phyloP scores from a whole-genome alignment of 1,140 invertebrate species.

The Zophobas morio region DNA sequence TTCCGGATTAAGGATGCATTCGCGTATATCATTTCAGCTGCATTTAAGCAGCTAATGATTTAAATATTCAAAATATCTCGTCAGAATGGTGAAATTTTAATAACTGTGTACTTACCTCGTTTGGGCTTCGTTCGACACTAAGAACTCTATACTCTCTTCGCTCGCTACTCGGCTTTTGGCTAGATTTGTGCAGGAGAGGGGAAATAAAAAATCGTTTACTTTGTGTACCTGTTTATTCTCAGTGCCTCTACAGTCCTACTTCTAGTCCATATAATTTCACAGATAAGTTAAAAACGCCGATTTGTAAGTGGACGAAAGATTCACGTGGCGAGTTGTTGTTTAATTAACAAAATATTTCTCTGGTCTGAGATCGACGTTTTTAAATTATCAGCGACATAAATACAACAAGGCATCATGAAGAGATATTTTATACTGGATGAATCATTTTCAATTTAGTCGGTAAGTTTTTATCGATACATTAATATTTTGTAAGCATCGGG shows the following conservation, averaged over 20 bases:
- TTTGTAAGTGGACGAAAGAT: conserved; percentile 36
- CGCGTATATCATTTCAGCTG: conserved; percentile 9
- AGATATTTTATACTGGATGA: conserved; percentile 47
- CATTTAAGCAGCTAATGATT: conserved; percentile 14
- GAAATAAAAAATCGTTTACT: conserved; percentile 7
- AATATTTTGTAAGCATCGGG: conserved; percentile 44
- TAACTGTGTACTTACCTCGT: conserved; percentile 10
- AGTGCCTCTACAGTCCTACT: conserved; percentile 49
- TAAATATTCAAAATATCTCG: conserved; percentile 19
- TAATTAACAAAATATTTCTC: conserved; percentile 33
- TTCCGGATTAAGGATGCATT: conserved; percentile 25
- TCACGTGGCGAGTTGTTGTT: conserved; percentile 23
- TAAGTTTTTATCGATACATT: conserved; percentile 40
- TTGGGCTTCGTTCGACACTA: too few relatives aligned
- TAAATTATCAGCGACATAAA: conserved; percentile 36
- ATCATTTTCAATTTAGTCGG: conserved; percentile 42
- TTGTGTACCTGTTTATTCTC: conserved; percentile 49
- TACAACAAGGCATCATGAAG: conserved; percentile 49
- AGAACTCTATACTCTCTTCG: too few relatives aligned
- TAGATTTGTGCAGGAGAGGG: neutral
- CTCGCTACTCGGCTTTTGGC: too few relatives aligned
- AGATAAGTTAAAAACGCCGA: conserved; percentile 35
- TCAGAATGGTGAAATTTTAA: neutral
- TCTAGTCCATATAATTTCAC: conserved; percentile 41
- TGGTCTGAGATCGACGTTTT: conserved; percentile 25